Conservation (phyloP, 2,113 vertebrate genomes). For the Gasterosteus nipponicus region DNA sequence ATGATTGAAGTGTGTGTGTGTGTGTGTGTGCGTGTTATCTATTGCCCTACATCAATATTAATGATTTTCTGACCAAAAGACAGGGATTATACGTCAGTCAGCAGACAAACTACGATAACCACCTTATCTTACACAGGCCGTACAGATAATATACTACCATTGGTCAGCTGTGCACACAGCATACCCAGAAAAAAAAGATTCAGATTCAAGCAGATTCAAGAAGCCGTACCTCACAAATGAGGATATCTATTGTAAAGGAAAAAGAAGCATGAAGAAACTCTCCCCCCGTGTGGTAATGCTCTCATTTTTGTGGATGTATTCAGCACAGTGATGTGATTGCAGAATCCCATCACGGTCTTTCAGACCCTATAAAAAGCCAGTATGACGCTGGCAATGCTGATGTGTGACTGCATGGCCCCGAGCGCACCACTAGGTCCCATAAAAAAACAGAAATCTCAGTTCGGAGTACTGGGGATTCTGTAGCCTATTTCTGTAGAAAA, state of each 20-base stretch:
- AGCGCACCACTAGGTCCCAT: slow-evolving; percentile 62
- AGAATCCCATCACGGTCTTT: slow-evolving; percentile 64
- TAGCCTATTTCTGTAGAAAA: slow-evolving; percentile 51
- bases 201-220: slow-evolving; percentile 32
- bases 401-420: slow-evolving; percentile 62
- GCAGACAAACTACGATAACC: slow-evolving; percentile 42
- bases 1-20: slow-evolving; percentile 25
- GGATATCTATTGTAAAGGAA: slow-evolving; percentile 26
- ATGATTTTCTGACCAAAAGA: slow-evolving; percentile 50
- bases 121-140: slow-evolving; percentile 57
- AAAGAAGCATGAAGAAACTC: slow-evolving; percentile 31
- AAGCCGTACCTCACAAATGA: slow-evolving; percentile 37
- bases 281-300: slow-evolving; percentile 34
- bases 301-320: slow-evolving; percentile 68
- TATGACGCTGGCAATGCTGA: slow-evolving; percentile 54
- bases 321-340: slow-evolving; percentile 67
- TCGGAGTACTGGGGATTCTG: slow-evolving; percentile 50
- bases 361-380: slow-evolving; percentile 63
- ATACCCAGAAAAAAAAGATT: slow-evolving; percentile 23
- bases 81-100: slow-evolving; percentile 51
- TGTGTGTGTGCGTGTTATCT: slow-evolving; percentile 38
- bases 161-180: slow-evolving; percentile 41
- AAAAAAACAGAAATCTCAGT: slow-evolving; percentile 62
- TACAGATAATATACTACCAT: slow-evolving; percentile 39
- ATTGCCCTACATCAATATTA: slow-evolving; percentile 56